These are phyloP conservation scores for Itoplectis maculator DNA, from an alignment of 2,888 invertebrate species.

Conservation along the genomic window DNA sequence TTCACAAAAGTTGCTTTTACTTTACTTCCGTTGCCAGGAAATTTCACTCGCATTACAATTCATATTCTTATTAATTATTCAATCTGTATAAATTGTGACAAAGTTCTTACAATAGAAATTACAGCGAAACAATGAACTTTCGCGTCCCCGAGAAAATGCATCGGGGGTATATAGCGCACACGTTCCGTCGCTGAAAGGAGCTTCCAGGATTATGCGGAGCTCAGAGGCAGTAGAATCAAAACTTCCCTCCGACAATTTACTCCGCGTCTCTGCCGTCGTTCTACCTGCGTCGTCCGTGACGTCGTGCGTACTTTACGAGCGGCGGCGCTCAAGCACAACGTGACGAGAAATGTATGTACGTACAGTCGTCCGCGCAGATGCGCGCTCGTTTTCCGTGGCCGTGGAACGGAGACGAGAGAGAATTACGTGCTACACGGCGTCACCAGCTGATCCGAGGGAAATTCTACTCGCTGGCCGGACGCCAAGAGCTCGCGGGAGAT, in stretches of 20 bases:
- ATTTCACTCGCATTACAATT: neutral
- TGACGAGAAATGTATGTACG: constrained; percentile 3
- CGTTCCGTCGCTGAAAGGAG: neutral
- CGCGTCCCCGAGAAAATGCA: neutral
- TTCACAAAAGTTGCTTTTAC: no score
- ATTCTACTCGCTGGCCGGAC: constrained; percentile 7
- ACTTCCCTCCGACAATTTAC: constrained; percentile 1
- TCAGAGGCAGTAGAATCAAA: neutral
- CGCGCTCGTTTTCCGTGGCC: neutral
- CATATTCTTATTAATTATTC: neutral
- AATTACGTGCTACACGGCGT: neutral
- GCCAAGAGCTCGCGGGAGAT: constrained; percentile 1
- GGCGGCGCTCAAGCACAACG: neutral
- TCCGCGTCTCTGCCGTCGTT: neutral
- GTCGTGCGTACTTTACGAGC: constrained; percentile 11
- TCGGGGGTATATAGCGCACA: neutral
- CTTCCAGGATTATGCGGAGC: neutral
- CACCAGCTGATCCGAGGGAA: constrained; percentile 11
- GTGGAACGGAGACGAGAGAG: neutral
- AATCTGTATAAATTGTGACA: no score
- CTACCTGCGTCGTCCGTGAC: neutral
- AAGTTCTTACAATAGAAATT: no score
- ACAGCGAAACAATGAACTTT: neutral
- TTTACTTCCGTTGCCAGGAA: neutral
- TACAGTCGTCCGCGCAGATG: neutral